Base-by-base conservation (phyloP, 1,140 invertebrate genomes). In the Pomacea maculata region DNA sequence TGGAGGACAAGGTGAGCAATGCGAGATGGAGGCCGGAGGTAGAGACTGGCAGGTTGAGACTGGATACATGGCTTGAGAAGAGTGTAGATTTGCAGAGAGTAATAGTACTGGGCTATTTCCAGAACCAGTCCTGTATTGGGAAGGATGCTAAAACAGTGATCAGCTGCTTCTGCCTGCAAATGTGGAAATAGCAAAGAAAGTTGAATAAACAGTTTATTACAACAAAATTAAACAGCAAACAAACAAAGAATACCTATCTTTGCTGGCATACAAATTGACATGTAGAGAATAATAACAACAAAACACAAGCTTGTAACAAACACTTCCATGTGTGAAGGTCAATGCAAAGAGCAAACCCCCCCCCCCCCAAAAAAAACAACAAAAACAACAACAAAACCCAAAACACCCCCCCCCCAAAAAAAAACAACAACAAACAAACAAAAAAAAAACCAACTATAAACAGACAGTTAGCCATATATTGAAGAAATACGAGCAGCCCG, bases 51-150 rank as follows among this genome's bases (percentile, higher is more conserved):
- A 6, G 84, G 80, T 61, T 83, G 80, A 12, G 84, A 72, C 15
- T 80, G 34, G 52, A 80, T 77, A 25, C 52, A 63, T 19, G 87
- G 88, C 78, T 81, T 84, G 5, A 90, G 71, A 45, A 71, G 65
- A n/a, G 81, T 75, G 76, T 87, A 88, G 7, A 91, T 77, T 80
- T 90, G 90, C 21, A 92, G 80, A 25, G 89, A 86, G 83, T 90
- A 92, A 85, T 89, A 92, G 80, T 91, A 91, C 52, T 86, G 79
- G 19, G 89, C 87, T 25, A 91, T 77, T 72, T 92, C 90, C 12
- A 92, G 83, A 15, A 89, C 87, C 1, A 91, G 83, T 12, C 85
- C 85, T 11, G 90, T 89, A 29, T 83, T 87, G 14, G 90, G 90
- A 5, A 91, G 85, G 15, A 80, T 74, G 21, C 82, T 83, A 80